phyloP scores from a whole-genome alignment of 1,140 invertebrate genomes.

The Hetaerina americana region DNA sequence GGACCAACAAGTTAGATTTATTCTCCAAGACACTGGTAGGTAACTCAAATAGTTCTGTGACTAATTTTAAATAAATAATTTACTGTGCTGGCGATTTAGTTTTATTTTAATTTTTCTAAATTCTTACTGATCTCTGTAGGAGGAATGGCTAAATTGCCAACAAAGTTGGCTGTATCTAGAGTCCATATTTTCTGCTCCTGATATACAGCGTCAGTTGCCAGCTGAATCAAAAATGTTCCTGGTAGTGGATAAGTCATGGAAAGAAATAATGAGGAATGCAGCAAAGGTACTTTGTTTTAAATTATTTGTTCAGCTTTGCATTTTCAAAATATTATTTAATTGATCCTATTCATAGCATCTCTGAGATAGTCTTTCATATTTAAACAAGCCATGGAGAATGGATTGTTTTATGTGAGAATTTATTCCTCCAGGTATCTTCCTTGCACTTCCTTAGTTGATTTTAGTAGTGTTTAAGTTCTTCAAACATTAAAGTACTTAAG shows the following conservation, averaged over 20 bases:
- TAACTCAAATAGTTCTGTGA: background rate
- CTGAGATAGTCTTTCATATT: too few species aligned
- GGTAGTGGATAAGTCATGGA: slow-evolving; percentile 74
- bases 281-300: too few species aligned
- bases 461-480: too few species aligned
- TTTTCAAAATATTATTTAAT: too few species aligned
- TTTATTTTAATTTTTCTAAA: slow-evolving; percentile 6
- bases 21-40: slow-evolving; percentile 61
- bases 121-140: slow-evolving; percentile 33
- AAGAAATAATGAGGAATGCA: slow-evolving; percentile 63
- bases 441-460: too few species aligned
- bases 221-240: slow-evolving; percentile 71
- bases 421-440: too few species aligned
- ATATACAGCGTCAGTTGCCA: slow-evolving; percentile 75
- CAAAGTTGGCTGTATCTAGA: slow-evolving; percentile 77
- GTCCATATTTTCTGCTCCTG: slow-evolving; percentile 77
- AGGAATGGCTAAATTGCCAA: slow-evolving; percentile 72
- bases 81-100: slow-evolving; percentile 12
- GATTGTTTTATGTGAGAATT: too few species aligned
- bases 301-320: too few species aligned
- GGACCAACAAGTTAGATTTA: slow-evolving; percentile 55
- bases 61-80: slow-evolving; percentile 1
- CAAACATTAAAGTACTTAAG: too few species aligned
- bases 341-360: too few species aligned
- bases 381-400: too few species aligned